These are phyloP conservation scores for Coptodon rendalli DNA, from an alignment of 2,113 vertebrate genomes.

Conservation along the genomic window DNA sequence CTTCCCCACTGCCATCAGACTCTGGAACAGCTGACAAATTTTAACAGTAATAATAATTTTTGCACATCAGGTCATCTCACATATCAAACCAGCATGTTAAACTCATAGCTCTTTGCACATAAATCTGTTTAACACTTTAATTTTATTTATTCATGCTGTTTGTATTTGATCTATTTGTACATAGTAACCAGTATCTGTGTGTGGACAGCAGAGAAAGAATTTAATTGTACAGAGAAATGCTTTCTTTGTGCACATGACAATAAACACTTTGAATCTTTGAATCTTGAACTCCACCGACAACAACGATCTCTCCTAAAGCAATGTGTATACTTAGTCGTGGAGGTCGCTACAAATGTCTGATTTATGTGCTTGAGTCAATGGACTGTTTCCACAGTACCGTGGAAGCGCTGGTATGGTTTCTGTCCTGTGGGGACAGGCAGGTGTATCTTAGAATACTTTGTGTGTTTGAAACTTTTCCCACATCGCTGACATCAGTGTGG, in stretches of 20 bases:
- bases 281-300: rapidly evolving
- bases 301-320: rapidly evolving
- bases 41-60: not conserved
- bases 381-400: not conserved
- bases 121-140: not conserved
- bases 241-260: not conserved
- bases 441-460: not conserved
- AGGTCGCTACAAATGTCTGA: not conserved
- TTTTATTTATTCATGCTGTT: not conserved
- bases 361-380: not conserved
- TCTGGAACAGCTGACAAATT: not conserved
- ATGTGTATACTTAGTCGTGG: not conserved
- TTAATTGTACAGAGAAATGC: not conserved
- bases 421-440: not conserved
- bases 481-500: rapidly evolving
- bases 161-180: not conserved
- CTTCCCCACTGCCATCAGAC: not conserved
- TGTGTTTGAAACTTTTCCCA: not conserved
- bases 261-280: not conserved
- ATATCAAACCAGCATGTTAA: not conserved
- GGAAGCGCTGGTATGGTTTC: not conserved
- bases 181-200: not conserved
- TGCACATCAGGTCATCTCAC: not conserved
- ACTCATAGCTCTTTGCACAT: not conserved
- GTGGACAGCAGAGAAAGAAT: not conserved